These are phyloP conservation scores for Thomomys bottae DNA, from an alignment of 2,113 vertebrate genomes.

Conservation along the genomic window DNA sequence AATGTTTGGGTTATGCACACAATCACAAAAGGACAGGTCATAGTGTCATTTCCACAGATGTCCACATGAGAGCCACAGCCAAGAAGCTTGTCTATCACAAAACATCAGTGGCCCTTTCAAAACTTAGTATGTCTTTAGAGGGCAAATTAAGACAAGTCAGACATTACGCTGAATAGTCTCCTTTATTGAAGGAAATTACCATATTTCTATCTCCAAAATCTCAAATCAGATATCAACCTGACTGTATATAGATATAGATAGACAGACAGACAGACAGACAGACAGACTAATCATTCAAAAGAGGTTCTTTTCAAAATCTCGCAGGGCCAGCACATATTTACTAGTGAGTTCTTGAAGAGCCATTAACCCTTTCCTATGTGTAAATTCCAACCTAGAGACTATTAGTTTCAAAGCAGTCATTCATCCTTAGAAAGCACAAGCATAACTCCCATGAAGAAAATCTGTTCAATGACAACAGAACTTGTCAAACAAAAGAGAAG, in stretches of 20 bases:
- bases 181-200: background rate
- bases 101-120: background rate
- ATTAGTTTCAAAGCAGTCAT: slow-evolving; percentile 1
- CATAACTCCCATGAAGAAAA: slow-evolving; percentile 39
- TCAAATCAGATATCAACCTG: slow-evolving; percentile 22
- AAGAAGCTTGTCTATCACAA: background rate
- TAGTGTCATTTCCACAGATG: background rate
- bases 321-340: background rate
- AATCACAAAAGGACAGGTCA: background rate
- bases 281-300: slow-evolving; percentile 41
- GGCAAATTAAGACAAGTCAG: slow-evolving; percentile 29
- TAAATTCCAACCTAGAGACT: slow-evolving; percentile 30
- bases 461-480: slow-evolving; percentile 39
- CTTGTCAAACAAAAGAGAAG: slow-evolving; percentile 38
- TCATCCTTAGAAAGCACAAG: slow-evolving; percentile 45
- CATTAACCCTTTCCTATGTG: slow-evolving; percentile 10
- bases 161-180: background rate
- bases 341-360: background rate
- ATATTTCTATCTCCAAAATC: slow-evolving; percentile 28
- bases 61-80: background rate
- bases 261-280: too few relatives aligned
- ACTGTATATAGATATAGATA: background rate
- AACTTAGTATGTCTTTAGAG: background rate
- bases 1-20: background rate
- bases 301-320: slow-evolving; percentile 37